Conservation (phyloP, 23 tunicate species). For the Aplidium turbinatum region DNA sequence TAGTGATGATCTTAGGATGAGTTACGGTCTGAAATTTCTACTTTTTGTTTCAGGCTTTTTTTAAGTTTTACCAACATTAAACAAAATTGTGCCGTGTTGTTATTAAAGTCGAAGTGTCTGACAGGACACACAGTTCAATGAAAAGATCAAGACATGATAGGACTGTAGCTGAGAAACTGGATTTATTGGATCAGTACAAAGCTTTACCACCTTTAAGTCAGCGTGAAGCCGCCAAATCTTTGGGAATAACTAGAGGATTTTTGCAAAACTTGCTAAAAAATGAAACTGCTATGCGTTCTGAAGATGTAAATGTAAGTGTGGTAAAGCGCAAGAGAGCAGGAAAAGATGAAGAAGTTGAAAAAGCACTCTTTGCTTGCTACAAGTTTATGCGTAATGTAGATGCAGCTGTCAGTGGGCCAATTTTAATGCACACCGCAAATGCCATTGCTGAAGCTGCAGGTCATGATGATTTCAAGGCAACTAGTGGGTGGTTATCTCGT, state of each 20-base stretch:
- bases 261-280: neutral
- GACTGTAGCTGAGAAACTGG: neutral
- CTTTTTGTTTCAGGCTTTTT: no score
- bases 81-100: no score
- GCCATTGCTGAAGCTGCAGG: conserved; percentile 10
- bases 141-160: neutral
- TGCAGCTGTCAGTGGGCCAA: conserved; percentile 22
- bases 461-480: no score
- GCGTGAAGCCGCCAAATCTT: conserved; percentile 22
- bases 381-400: neutral
- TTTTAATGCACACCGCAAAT: conserved; percentile 1
- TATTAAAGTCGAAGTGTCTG: no score
- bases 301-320: neutral
- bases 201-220: neutral
- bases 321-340: conserved; percentile 25
- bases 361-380: conserved; percentile 2
- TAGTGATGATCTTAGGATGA: no score
- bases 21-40: no score
- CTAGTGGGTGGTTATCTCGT: no score
- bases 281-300: conserved; percentile 6
- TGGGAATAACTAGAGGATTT: no score
- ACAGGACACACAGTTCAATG: no score
- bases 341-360: conserved; percentile 17
- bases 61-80: no score
- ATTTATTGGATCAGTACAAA: conserved; percentile 8